Conservation (phyloP, 2,888 invertebrate genomes). For the Chironomus tentans region DNA sequence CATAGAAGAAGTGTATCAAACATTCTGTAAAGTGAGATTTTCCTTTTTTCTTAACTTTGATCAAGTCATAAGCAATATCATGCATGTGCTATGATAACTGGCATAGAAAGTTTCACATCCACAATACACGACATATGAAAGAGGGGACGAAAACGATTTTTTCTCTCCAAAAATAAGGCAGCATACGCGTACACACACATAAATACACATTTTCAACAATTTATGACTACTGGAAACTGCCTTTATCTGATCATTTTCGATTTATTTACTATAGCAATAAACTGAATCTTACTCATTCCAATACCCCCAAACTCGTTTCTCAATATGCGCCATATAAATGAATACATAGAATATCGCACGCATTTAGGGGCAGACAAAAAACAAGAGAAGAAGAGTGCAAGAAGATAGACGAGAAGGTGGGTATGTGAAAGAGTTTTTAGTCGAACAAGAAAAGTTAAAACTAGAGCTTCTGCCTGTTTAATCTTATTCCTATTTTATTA, state of each 20-base stretch:
- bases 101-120: too few species aligned
- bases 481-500: background rate
- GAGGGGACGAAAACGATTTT: too few species aligned
- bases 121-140: too few species aligned
- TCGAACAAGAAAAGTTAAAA: background rate
- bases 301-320: background rate
- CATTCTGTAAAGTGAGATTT: background rate
- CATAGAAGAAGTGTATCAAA: background rate
- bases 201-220: background rate
- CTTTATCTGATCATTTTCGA: conserved; percentile 13
- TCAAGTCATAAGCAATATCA: background rate
- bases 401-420: background rate
- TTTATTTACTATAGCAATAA: conserved; percentile 10
- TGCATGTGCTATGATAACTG: background rate
- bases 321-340: background rate
- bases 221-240: conserved; percentile 6
- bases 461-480: background rate
- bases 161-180: background rate
- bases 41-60: background rate
- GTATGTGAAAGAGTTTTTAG: background rate
- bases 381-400: background rate
- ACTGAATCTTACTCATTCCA: background rate
- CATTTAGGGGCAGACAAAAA: too few species aligned
- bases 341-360: too few species aligned
- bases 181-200: background rate